These are phyloP conservation scores for Lepus timidus DNA, from an alignment of 2,113 vertebrate species.

Conservation along the genomic window DNA sequence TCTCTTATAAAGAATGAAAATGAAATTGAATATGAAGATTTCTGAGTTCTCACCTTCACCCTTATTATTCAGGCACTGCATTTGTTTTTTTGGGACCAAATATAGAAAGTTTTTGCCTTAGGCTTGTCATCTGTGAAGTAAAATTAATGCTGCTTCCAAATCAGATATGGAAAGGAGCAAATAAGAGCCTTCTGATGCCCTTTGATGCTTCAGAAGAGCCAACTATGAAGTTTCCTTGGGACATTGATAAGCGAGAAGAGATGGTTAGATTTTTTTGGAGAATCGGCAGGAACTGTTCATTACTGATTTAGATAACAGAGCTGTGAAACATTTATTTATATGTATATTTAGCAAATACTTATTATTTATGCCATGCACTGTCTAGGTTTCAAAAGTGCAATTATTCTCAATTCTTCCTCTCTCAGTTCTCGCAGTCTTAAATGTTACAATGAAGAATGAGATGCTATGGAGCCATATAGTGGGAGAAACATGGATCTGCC, in stretches of 20 bases:
- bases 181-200: not conserved
- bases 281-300: not conserved
- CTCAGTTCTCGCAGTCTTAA: not conserved
- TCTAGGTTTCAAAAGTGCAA: not conserved
- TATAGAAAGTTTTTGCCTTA: not conserved
- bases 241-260: not conserved
- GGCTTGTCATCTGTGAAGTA: slow-evolving; percentile 25
- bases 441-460: not conserved
- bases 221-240: not conserved
- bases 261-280: not conserved
- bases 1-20: not conserved
- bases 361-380: not conserved
- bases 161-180: not conserved
- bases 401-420: not conserved
- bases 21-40: not conserved
- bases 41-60: not conserved
- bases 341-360: not conserved
- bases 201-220: not conserved
- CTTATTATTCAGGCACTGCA: not conserved
- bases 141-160: slow-evolving; percentile 6
- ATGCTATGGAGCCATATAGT: not conserved
- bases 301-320: not conserved
- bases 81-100: not conserved
- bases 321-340: slow-evolving; percentile 12
- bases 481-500: not conserved